Evolutionary conservation across 2,888 invertebrate genomes (phyloP), one percentile per base, ranked within the genome.

Genomic region (Leucophenga maculata): DNA sequence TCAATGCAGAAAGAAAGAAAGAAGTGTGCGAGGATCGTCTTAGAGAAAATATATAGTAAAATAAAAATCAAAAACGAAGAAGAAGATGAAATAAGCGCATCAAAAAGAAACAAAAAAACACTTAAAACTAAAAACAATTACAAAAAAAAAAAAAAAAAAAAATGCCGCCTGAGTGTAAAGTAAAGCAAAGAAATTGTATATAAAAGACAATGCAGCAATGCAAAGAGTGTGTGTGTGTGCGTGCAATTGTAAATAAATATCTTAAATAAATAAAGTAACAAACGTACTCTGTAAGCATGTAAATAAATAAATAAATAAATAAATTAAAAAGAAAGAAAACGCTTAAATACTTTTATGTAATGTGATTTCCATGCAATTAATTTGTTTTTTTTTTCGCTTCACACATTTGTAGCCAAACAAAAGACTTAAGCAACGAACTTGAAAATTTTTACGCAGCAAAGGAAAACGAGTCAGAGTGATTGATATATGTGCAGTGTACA

Each of bases 301-400:
- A 57, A 57, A 57, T 57, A 31, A 71, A 69, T 64, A 72, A 72
- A 69, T 72, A 79, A 75, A 54, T 57, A 57, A 57, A 16, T 54
- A 18, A 18, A 20, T 6, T 64, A 72, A 72, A 69, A 71, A 79
- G 14, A 39, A 59, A 59, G 6, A 31, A 32, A 31, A 59, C 6
- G 1, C 14, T n/a, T 31, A 32, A 59, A 59, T 8, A 55, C 18
- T 55, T 50, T n/a, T 50, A 50, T 50, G 18, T 18, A 50, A 50
- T 16, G n/a, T 50, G 50, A 11, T 50, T 50, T 50, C 3, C 18
- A 16, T 50, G n/a, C 6, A 16, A 50, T 50, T 50, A 16, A 18
- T 50, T 50, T 11, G n/a, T 8, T 50, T 18, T 16, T 1, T 50
- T 50, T 50, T 8, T 4, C 13, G 3, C 16, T n/a, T 8, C 39